Percentiles rank a stretch among this genome's conserved stretches.
Evolutionary conservation across 1,140 invertebrate genomes (phyloP).

Genomic region (Rhysida immarginata): DNA sequence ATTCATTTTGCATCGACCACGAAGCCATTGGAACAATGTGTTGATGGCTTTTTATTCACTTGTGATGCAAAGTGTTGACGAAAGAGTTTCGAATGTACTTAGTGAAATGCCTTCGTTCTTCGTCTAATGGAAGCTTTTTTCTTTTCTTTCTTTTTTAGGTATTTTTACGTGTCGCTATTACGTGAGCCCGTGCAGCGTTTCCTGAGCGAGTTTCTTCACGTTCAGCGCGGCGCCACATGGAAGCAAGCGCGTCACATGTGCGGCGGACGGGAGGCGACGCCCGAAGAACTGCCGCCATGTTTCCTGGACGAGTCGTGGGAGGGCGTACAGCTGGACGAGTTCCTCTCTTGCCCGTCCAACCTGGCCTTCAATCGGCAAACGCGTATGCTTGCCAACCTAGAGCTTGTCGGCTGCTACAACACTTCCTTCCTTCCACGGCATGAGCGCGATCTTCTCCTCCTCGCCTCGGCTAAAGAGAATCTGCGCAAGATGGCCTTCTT

Average conservation of each 20-base stretch:
- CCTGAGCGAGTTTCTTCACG: constrained; percentile 86
- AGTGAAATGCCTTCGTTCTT: too few species aligned
- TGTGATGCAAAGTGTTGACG: too few species aligned
- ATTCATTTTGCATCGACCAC: too few species aligned
- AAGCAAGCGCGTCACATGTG: constrained; percentile 66
- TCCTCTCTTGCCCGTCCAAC: constrained; percentile 79
- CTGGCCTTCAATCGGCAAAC: constrained; percentile 92
- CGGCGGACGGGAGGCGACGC: constrained; percentile 58
- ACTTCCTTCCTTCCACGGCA: constrained; percentile 47
- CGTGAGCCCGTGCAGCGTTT: constrained; percentile 80
- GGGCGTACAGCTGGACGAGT: constrained; percentile 59
- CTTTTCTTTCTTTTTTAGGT: constrained; percentile 34
- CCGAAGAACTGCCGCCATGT: constrained; percentile 40
- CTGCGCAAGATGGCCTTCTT: constrained; percentile 90
- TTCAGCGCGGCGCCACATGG: constrained; percentile 96
- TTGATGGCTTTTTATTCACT: too few species aligned
- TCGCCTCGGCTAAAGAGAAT: constrained; percentile 89
- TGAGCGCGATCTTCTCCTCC: constrained; percentile 55
- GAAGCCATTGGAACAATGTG: too few species aligned
- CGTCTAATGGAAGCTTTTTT: too few species aligned
- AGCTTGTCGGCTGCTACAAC: constrained; percentile 90
- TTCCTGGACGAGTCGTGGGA: constrained; percentile 43
- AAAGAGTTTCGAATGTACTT: too few species aligned
- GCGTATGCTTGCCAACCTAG: constrained; percentile 89
- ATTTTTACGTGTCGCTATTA: constrained; percentile 92